Conservation (phyloP, 2,888 invertebrate species). For the Seira ritae region DNA sequence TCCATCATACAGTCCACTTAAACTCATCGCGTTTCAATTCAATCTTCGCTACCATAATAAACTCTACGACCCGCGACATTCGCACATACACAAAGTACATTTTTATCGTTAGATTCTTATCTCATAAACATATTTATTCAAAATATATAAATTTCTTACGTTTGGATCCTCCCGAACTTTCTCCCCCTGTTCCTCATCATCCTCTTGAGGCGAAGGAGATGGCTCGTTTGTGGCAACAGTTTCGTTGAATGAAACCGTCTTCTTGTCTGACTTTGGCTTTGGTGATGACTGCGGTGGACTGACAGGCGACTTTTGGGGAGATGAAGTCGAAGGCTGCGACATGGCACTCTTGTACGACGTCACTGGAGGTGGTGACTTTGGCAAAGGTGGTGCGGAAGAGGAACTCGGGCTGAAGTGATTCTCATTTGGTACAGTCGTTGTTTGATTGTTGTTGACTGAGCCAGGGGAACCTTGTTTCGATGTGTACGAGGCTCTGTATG, state of each 20-base stretch:
- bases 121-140: slow-evolving; percentile 12
- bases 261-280: slow-evolving; percentile 70
- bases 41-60: too few relatives aligned
- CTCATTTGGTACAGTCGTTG: slow-evolving; percentile 38
- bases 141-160: slow-evolving; percentile 77
- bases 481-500: slow-evolving; percentile 75
- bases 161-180: slow-evolving; percentile 87
- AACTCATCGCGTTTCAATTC: too few relatives aligned
- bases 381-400: slow-evolving; percentile 69
- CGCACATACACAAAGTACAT: too few relatives aligned
- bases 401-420: slow-evolving; percentile 47
- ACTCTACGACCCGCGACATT: too few relatives aligned
- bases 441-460: slow-evolving; percentile 27
- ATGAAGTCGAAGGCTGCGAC: slow-evolving; percentile 47
- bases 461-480: slow-evolving; percentile 59
- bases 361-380: slow-evolving; percentile 71
- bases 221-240: slow-evolving; percentile 79
- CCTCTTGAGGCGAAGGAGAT: slow-evolving; percentile 75
- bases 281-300: slow-evolving; percentile 74
- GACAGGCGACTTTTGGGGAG: slow-evolving; percentile 73
- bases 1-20: too few relatives aligned
- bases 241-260: slow-evolving; percentile 72
- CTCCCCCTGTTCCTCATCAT: slow-evolving; percentile 75
- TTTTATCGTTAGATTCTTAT: not conserved
- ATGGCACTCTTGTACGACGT: slow-evolving; percentile 50